These are phyloP conservation scores for Marasmarcha lunaedactyla DNA, from an alignment of 2,888 invertebrate species.

Conservation along the genomic window DNA sequence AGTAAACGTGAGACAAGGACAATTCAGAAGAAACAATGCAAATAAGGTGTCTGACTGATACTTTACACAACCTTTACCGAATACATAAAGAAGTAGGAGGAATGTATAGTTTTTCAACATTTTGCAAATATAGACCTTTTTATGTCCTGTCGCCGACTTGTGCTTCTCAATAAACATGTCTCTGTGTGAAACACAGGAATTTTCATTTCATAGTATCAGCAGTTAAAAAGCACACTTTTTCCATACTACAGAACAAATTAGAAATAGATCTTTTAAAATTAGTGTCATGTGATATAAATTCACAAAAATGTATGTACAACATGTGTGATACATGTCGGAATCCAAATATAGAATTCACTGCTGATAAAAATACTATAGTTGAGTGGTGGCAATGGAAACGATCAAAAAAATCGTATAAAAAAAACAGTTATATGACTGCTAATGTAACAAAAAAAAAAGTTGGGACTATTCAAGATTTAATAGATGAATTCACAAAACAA, in stretches of 20 bases:
- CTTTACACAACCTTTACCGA: constrained; percentile 3
- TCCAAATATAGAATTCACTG: constrained; percentile 2
- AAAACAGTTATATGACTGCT: constrained; percentile 9
- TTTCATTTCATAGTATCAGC: neutral
- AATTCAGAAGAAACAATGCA: neutral
- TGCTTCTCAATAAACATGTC: constrained; percentile 1
- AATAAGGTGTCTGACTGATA: constrained; percentile 1
- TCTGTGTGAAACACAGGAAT: constrained; percentile 4
- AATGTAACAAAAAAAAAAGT: constrained; percentile 10
- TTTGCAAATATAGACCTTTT: neutral
- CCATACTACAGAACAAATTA: neutral
- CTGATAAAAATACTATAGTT: constrained; percentile 2
- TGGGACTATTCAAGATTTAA: constrained; percentile 9
- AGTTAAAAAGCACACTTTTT: constrained; percentile 1
- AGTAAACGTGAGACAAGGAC: neutral
- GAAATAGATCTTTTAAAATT: constrained; percentile 4
- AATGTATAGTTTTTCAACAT: constrained; percentile 2
- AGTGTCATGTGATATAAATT: constrained; percentile 6
- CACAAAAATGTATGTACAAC: constrained; percentile 5
- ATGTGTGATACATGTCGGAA: constrained; percentile 5
- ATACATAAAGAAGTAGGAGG: constrained; percentile 5
- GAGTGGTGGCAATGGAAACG: constrained; percentile 15
- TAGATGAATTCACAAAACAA: constrained; percentile 7
- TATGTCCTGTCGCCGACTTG: too few relatives aligned
- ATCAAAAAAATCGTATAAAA: constrained; percentile 13